These are phyloP conservation scores for Alaudala cheleensis DNA, from an alignment of 2,113 vertebrate species.

Conservation along the genomic window DNA sequence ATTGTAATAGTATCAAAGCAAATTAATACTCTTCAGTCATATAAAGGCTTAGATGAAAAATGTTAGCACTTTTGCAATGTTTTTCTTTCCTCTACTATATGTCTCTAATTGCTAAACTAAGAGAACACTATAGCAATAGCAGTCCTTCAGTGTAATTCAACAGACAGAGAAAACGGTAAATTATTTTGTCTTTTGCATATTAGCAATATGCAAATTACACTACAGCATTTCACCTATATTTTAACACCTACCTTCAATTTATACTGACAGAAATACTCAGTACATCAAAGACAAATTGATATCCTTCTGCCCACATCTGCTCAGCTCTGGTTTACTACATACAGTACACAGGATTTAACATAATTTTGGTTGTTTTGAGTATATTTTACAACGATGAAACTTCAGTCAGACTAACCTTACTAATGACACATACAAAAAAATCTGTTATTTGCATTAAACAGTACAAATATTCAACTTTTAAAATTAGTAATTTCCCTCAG, in stretches of 20 bases:
- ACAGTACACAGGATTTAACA: neutral
- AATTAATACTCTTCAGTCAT: neutral
- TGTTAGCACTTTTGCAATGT: neutral
- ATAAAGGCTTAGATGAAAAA: neutral
- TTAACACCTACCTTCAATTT: slow-evolving; percentile 11
- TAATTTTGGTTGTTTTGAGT: neutral
- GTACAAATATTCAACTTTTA: neutral
- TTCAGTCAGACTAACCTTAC: neutral
- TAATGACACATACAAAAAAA: neutral
- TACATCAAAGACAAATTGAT: neutral
- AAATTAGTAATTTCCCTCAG: neutral
- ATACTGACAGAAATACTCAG: neutral
- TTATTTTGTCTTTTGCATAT: neutral
- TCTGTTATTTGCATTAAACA: neutral
- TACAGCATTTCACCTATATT: neutral
- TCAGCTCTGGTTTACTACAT: neutral
- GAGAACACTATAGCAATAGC: neutral
- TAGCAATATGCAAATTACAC: neutral
- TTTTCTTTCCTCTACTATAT: neutral
- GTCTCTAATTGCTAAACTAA: neutral
- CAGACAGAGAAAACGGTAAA: neutral
- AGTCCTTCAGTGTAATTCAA: neutral
- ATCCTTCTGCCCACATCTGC: neutral
- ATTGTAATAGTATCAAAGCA: neutral
- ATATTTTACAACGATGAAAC: neutral